These are phyloP conservation scores for Lagopus leucura DNA, from an alignment of 2,113 vertebrate genomes.

Conservation along the genomic window DNA sequence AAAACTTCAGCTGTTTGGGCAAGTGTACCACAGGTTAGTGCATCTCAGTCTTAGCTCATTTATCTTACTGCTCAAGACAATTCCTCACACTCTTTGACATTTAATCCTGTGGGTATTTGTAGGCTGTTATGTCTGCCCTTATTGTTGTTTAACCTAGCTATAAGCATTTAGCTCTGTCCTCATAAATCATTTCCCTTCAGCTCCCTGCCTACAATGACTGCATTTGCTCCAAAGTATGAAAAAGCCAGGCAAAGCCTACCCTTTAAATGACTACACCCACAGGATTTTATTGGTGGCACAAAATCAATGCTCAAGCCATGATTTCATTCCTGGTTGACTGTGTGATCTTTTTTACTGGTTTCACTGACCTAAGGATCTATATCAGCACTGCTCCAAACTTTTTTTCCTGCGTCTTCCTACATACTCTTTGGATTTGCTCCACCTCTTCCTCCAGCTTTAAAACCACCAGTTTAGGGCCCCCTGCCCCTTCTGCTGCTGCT, in stretches of 20 bases:
- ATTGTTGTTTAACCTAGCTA: conserved; percentile 44
- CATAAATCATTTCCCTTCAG: conserved; percentile 38
- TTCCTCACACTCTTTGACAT: conserved; percentile 1
- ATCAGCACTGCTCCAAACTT: background rate
- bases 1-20: background rate
- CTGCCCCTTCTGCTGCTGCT: background rate
- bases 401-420: background rate
- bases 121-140: conserved; percentile 53
- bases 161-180: conserved; percentile 19
- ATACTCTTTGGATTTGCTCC: background rate
- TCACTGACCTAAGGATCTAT: background rate
- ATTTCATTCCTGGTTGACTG: background rate
- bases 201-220: background rate
- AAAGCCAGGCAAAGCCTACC: conserved; percentile 2
- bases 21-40: background rate
- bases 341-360: background rate
- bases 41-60: conserved; percentile 7
- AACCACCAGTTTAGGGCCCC: background rate
- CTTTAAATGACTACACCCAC: background rate
- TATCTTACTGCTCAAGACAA: background rate
- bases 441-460: background rate
- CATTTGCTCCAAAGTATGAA: background rate
- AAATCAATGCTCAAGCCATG: background rate
- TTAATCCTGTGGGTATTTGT: conserved; percentile 36
- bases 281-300: conserved; percentile 9